Evolutionary conservation across 2,113 vertebrate species (phyloP), one percentile per base, ranked within the genome.

Genomic region (Triplophysa tibetana): DNA sequence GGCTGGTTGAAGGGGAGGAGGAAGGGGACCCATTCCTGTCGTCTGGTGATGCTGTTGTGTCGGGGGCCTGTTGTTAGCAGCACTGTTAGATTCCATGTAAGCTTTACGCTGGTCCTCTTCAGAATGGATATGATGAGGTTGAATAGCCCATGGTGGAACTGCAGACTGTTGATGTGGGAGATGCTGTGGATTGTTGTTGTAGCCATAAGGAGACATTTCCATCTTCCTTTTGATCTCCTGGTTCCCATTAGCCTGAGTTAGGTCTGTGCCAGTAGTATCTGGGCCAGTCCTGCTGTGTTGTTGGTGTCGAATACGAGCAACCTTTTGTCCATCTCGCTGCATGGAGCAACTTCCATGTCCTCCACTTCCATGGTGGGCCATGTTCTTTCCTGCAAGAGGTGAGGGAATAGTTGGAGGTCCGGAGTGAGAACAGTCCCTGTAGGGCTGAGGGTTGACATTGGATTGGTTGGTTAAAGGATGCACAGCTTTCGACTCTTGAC

Each of bases 231-330:
- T 98, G 74, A 92, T 91, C 72, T 97, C 97, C 1, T 93, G 87
- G 80, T 69, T 87, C 0, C 78, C 2, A 24, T 62, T 82, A 48
- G 77, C 89, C 76, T 89, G 92, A 29, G 86, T 88, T 56, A 92
- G 65, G 26, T 93, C 92, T 29, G 74, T 80, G 7, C 88, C 78
- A 50, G 91, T 54, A n/a, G 86, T 85, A 69, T 96, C 96, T 0
- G 93, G 87, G 38, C 87, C 88, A 50, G 91, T 87, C 75, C 90
- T 85, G 43, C 87, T 87, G 86, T 96, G 97, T 90, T 98, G 97
- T 92, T 99, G 97, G 86, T 99, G 97, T 81, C 96, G 94, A 88
- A 99, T 96, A 17, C 95, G 93, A 6, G 97, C 97, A 87, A 98
- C 96, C 81, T 97, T 98, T 89, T 98, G 97, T 12, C 93, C 88